Evolutionary conservation across 2,113 vertebrate species (phyloP), one percentile per base, ranked within the genome.

Genomic region (Macheiramphus alcinus): DNA sequence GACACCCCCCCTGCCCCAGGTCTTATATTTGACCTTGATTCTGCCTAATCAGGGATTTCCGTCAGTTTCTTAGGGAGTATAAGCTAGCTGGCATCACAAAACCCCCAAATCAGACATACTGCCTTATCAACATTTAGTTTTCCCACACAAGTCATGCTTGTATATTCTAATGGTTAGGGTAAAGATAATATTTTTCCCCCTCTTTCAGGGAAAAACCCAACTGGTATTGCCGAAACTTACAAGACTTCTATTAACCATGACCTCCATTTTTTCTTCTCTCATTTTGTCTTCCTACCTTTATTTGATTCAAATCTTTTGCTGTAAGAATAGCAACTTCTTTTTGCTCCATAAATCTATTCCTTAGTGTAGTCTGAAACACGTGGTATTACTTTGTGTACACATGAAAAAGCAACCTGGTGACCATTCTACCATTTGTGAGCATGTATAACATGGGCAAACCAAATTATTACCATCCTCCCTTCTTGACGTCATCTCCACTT

Each of bases 381-480:
- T 0, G 3, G 20, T 11, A 45, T n/a, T 55, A 55, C 50, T 29
- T 26, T 38, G 32, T 14, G 16, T 27, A 34, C 38, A 29, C 22
- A 3, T 10, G 20, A 47, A 31, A 83, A 68, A 59, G 25, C 26
- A 61, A 18, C 18, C 34, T 61, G 84, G 36, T 68, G 29, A 50
- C 43, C 23, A 2, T n/a, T 80, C 13, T 13, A 27, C 45, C 40
- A 31, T 22, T 52, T 74, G 40, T 32, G 40, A 87, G 78, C 34
- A 31, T 0, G 1, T 4, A 3, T 11, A 22, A 40, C 13, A 16
- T 1, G 18, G 31, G 15, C 55, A 80, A 73, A 86, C 8, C 36
- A 66, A 50, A 53, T 45, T 27, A 4, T 10, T 15, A 0, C 11
- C 16, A 40, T 19, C 25, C 13, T 65, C 38, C 43, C 58, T 76